phyloP scores from a whole-genome alignment of 2,888 invertebrate genomes.

The Gymnocheta viridis region DNA sequence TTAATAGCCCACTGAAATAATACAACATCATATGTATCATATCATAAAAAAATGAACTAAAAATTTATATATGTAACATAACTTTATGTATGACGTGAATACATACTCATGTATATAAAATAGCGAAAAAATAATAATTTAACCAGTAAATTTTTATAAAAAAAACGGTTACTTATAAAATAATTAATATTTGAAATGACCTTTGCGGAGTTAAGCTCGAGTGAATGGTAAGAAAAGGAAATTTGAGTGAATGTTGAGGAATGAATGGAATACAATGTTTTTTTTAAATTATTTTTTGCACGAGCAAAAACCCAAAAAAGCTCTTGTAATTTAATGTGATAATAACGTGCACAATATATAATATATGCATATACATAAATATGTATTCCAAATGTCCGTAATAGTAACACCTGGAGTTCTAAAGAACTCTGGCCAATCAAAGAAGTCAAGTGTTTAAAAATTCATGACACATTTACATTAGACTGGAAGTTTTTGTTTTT shows the following conservation, averaged over 20 bases:
- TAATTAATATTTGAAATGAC: neutral
- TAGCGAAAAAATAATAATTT: neutral
- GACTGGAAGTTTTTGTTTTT: too few species aligned
- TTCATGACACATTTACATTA: too few species aligned
- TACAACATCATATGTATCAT: neutral
- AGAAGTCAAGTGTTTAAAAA: neutral
- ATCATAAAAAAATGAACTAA: neutral
- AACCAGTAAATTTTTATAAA: neutral
- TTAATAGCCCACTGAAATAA: constrained; percentile 6
- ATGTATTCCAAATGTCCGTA: too few species aligned
- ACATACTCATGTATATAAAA: neutral
- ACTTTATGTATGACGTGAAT: neutral
- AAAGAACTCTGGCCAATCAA: neutral
- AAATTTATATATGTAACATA: neutral
- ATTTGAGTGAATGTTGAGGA: neutral
- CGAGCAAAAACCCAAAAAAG: neutral
- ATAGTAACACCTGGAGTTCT: too few species aligned
- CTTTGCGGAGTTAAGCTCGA: neutral
- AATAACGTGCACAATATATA: neutral
- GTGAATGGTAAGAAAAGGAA: neutral
- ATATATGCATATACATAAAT: too few species aligned
- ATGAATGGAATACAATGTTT: neutral
- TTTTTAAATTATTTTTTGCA: neutral
- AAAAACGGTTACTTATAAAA: neutral
- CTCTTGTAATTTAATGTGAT: neutral